A percentile compares a stretch with the other conserved stretches of the same genome.
phyloP scores from a whole-genome alignment of 1,140 invertebrate species.

The Scaptodrosophila lebanonensis region DNA sequence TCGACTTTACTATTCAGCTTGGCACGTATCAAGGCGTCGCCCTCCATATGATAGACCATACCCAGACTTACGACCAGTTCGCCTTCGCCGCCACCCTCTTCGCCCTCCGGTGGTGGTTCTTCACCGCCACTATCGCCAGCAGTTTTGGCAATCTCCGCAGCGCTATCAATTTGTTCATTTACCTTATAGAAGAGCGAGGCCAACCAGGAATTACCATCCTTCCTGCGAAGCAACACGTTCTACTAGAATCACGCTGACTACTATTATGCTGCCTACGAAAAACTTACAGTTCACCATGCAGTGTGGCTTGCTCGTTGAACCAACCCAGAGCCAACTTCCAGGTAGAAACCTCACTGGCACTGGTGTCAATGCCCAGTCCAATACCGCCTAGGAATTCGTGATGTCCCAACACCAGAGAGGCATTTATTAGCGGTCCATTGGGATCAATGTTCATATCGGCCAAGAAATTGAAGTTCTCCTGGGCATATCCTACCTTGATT shows the following conservation, averaged over 20 bases:
- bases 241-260: not conserved
- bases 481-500: slow-evolving; percentile 32
- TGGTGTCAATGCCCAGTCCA: slow-evolving; percentile 7
- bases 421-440: slow-evolving; percentile 3
- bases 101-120: not conserved
- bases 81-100: not conserved
- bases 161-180: slow-evolving; percentile 36
- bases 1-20: slow-evolving; percentile 44
- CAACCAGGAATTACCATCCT: slow-evolving; percentile 27
- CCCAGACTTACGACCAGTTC: slow-evolving; percentile 24
- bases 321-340: slow-evolving; percentile 50
- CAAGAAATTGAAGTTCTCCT: slow-evolving; percentile 33
- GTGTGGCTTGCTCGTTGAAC: slow-evolving; percentile 29
- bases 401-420: slow-evolving; percentile 33
- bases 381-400: slow-evolving; percentile 47
- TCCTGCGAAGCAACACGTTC: slow-evolving; percentile 1
- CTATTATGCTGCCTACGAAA: not conserved
- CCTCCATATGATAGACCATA: slow-evolving; percentile 47
- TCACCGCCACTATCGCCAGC: not conserved
- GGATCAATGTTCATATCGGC: slow-evolving; percentile 23
- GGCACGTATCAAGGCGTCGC: slow-evolving; percentile 43
- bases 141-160: slow-evolving; percentile 19
- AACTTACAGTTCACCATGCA: slow-evolving; percentile 54
- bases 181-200: slow-evolving; percentile 42
- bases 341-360: not conserved